These are phyloP conservation scores for Hapalemur alaotrensis DNA, from an alignment of 2,797 vertebrate species.

Conservation along the genomic window DNA sequence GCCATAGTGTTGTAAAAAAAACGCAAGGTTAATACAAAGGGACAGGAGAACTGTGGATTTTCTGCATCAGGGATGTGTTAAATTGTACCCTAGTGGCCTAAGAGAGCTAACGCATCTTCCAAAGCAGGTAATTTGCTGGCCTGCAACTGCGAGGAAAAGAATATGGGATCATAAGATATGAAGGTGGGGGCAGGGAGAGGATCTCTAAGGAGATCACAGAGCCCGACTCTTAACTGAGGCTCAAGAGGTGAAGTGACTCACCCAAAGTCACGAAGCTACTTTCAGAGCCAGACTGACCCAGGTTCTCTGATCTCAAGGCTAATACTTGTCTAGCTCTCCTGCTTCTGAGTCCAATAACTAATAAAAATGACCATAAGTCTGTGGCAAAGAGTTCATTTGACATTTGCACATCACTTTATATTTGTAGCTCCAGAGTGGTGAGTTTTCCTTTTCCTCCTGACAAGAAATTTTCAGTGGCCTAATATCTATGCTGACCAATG, in stretches of 20 bases:
- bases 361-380: slow-evolving; percentile 4
- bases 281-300: not conserved
- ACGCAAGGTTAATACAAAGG: slow-evolving; percentile 5
- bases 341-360: not conserved
- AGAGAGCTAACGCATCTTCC: slow-evolving; percentile 37
- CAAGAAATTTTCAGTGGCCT: not conserved
- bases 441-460: not conserved
- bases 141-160: not conserved
- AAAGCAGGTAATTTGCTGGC: slow-evolving; percentile 43
- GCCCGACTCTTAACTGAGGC: not conserved
- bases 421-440: not conserved
- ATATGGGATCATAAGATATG: not conserved
- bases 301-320: not conserved
- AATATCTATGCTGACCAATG: not conserved
- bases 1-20: not conserved
- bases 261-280: not conserved
- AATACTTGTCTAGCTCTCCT: not conserved
- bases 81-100: slow-evolving; percentile 12
- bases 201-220: not conserved
- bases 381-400: not conserved
- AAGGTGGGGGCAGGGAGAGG: not conserved
- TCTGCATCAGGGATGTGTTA: slow-evolving; percentile 26
- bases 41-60: slow-evolving; percentile 31
- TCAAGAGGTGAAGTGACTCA: not conserved
- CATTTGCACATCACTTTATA: not conserved